Evolutionary conservation across 2,888 invertebrate species (phyloP), one percentile per base, ranked within the genome.

Genomic region (Acronicta leporina): DNA sequence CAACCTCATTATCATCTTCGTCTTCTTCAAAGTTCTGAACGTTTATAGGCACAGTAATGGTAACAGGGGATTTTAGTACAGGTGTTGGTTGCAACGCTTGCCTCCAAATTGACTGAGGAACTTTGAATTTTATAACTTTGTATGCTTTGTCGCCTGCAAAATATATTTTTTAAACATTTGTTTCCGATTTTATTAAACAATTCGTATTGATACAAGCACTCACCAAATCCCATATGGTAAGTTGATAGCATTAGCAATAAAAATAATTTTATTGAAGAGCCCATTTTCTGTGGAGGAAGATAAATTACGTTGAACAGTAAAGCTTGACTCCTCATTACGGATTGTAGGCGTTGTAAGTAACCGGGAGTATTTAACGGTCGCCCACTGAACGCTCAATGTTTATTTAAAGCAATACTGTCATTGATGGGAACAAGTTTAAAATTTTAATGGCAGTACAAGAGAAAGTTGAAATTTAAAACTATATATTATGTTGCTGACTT

Each of bases 351-450:
- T 80, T 81, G 73, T 81, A 83, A 84, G 86, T 85, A 82, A 83
- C 85, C 81, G 75, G 82, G 87, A 85, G 89, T 92, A 92, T 94
- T 92, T 94, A 93, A 92, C 87, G 76, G 83, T 79, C 80, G 82
- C 81, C 86, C 82, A 84, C 85, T 85, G 84, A 82, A 85, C 81
- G 82, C 82, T 74, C 83, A 76, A 89, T 88, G 87, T 85, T 87
- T 87, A 88, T 87, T 90, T 90, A 84, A 86, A 69, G 81, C 80
- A 83, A 80, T 81, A 83, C 87, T 83, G 58, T 85, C 87, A 87
- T 78, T 85, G 88, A 84, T 73, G 84, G 86, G 88, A 92, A 92
- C 94, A 90, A 92, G 93, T 92, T 93, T 92, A 86, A 91, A 92
- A 94, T 94, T 90, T 92, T 87, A 93, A 92, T 92, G 89, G 71